Evolutionary conservation across 2,888 invertebrate genomes (phyloP).

Genomic region (Hyles lineata): DNA sequence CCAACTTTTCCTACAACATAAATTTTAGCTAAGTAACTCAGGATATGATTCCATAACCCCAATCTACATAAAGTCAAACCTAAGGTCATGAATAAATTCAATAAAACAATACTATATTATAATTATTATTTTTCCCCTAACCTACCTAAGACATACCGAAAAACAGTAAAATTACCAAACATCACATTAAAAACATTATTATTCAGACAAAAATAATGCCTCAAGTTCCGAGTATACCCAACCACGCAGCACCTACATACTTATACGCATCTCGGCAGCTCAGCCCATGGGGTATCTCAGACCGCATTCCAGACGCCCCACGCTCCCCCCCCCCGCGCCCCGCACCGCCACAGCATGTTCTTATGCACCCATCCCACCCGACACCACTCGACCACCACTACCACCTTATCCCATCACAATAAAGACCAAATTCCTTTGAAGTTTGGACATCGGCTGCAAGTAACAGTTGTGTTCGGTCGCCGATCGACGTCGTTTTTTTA

Average conservation of each 20-base stretch:
- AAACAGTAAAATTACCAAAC: no score
- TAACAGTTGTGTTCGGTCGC: conserved; percentile 46
- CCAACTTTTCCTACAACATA: no score
- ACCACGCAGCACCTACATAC: conserved; percentile 52
- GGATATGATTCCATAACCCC: no score
- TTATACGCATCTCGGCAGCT: conserved; percentile 62
- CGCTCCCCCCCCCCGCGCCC: conserved; percentile 56
- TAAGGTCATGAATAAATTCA: no score
- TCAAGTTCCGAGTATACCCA: conserved; percentile 50
- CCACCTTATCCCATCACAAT: conserved; percentile 36
- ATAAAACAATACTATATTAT: no score
- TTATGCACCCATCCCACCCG: conserved; percentile 47
- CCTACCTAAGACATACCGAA: no score
- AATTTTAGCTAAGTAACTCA: no score
- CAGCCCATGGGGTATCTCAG: conserved; percentile 78
- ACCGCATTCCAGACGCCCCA: conserved; percentile 77
- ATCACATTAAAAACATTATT: neutral
- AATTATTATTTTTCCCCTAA: no score
- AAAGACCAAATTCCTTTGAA: conserved; percentile 46
- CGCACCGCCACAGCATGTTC: conserved; percentile 62
- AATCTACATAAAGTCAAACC: no score
- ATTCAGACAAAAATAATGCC: conserved; percentile 3
- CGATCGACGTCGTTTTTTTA: conserved; percentile 74
- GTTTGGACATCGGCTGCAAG: conserved; percentile 31
- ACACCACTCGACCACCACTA: conserved; percentile 31